Base-by-base conservation (phyloP, 1,140 invertebrate species). In the Cotesia typhae region DNA sequence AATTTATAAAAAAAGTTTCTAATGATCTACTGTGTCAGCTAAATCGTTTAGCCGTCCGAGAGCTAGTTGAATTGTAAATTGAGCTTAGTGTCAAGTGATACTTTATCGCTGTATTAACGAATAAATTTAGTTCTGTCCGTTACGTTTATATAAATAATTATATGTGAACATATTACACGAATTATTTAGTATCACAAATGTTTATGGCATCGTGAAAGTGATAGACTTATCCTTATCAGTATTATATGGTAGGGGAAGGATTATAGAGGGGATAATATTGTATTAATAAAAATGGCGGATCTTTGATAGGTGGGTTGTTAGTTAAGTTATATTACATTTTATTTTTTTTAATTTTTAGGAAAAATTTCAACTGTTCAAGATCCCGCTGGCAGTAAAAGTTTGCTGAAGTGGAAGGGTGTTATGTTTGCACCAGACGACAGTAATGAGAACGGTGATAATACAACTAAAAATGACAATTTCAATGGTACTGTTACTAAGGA, bases 321-420 rank as follows among this genome's bases (percentile, higher is more conserved):
- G 67, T 47, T 10, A 41, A 41, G 41, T 6, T 47, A 9, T 47
- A 47, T 3, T 47, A 47, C 10, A 47, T 47, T 47, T 9, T 47
- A 7, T 9, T 70, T 67, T 10, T 14, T 20, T 20, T 36, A 37
- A n/a, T 37, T 66, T 72, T 1, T 52, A 84, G 85, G 80, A 35
- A 87, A 81, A 79, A 74, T 83, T 55, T 72, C 83, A 71, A 80
- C 79, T 57, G 77, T 72, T 9, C 81, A 87, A n/a, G 82, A 87
- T 76, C 86, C 83, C 4, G 84, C 55, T 20, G 86, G 87, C 51
- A 87, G 85, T 67, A 87, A 88, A 73, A 88, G 90, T 4, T 80
- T 91, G 28, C 74, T 91, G 4, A 94, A 94, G 86, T 94, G 93
- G 92, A 94, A 94, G 83, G 92, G 92, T 64, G 90, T 93, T 9